Base-by-base conservation (phyloP, 2,113 vertebrate species). In the Peucedramus taeniatus region DNA sequence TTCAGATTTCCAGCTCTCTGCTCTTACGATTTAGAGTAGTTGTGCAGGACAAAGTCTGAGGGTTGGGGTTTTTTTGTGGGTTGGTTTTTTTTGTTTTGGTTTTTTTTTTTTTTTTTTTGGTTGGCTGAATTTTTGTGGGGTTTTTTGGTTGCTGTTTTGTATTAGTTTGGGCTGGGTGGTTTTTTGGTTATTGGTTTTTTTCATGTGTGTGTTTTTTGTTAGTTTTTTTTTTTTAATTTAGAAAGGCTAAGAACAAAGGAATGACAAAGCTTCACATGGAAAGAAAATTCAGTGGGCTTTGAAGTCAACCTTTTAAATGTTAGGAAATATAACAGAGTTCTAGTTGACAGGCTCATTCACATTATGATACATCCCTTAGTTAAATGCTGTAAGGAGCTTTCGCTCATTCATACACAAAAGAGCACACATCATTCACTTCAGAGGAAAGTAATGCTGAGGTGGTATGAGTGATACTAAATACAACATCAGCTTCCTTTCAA, bases 401-500 rank as follows among this genome's bases (percentile, higher is more conserved):
- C 37, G 50, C 14, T 35, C 39, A 44, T 74, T 83, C 47, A 28
- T 78, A 74, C 15, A 7, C 47, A 37, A 31, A 70, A 56, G 17
- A 90, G 11, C 31, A 24, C 2, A 0, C 50, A 50, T 23, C 39
- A 77, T 80, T 92, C 68, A 63, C 54, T 1, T 6, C 59, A 65
- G 69, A 60, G 70, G 31, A 72, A 22, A 47, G 24, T 47, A 74
- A 63, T 74, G 35, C 35, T 77, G 30, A 47, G 44, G 15, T 47
- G 40, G 5, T 69, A 20, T 22, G 31, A 44, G 35, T 50, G 51
- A 35, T 79, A 72, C 2, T 75, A 82, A 84, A 15, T 79, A 61
- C 1, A 3, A 7, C 21, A 79, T 84, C 65, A 91, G n/a, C 77
- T 89, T 94, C 53, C 77, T 85, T 94, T 96, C 83, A 87, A 76